Evolutionary conservation across 2,888 invertebrate species (phyloP), one percentile per base, ranked within the genome.

Genomic region (Coecobrya sp.): DNA sequence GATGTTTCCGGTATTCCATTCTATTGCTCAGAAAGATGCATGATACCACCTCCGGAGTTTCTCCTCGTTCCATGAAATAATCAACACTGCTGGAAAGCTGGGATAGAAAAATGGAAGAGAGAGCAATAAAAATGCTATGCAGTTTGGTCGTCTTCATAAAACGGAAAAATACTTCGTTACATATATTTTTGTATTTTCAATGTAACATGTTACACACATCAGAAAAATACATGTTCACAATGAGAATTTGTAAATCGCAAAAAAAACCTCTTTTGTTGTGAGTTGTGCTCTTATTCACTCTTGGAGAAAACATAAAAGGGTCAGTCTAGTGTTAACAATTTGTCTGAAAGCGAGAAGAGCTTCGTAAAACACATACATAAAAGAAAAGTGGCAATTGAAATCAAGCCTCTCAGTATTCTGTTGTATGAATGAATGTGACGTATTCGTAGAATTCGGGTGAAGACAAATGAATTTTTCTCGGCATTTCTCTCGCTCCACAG

Each of bases 391-490:
- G 52, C 55, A 84, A 52, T 73, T 49, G 88, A 68, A 49, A 70
- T 52, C 52, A 59, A 84, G 22, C 5, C 27, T 84, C 16, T 62
- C 76, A 19, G 36, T 73, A 3, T 3, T 25, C 0, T 27, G 11
- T 19, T 27, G 19, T 52, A 62, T 62, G 27, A 30, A 65, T 45
- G 27, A 82, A 13, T 76, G 76, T 62, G 62, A 59, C 10, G 62
- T 13, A 42, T 52, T 19, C n/a, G 13, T 25, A 62, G 19, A 59
- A 25, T 55, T 49, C 45, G 42, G 42, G 79, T n/a, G 70, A 89
- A 89, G 52, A 89, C 81, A 84, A 89, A 89, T 89, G 70, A 89
- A 59, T 68, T 89, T 84, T 88, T 27, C 59, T 84, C 45, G 62
- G 70, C 84, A 59, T 68, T 89, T 84, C 81, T 27, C 59, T 84